Evolutionary conservation across 2,113 vertebrate species (phyloP), one percentile per base, ranked within the genome.

Genomic region (Balaenoptera acutorostrata): DNA sequence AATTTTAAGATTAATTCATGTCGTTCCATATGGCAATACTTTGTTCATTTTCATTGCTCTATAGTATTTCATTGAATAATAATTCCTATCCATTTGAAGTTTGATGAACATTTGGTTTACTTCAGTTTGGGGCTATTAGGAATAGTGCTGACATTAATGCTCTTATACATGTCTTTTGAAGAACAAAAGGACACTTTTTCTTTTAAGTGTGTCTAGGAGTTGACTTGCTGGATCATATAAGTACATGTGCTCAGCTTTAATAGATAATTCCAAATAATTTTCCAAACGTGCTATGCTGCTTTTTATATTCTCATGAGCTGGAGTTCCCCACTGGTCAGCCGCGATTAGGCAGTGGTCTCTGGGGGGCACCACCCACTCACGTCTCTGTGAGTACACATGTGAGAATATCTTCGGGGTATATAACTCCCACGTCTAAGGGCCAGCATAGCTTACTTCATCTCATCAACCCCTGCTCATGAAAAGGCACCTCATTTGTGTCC

Each of bases 241-340:
- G 9, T 11, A 25, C 15, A 3, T 64, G 3, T 12, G 3, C 2
- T 63, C n/a, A 39, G 13, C 33, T 81, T 25, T 75, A 88, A 78
- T 17, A 85, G 8, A 41, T 61, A 39, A 77, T n/a, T 74, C 31
- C 83, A 93, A 55, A 69, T n/a, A 27, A 63, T 61, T 90, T 87
- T 78, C 41, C 39, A 83, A 82, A 59, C 4, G 21, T 82, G 27
- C 23, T 27, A 17, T 80, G 8, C 52, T 88, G 44, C 27, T 77
- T 25, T 92, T 80, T 33, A 29, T 59, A 89, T 83, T 64, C 0
- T 95, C 63, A 41, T 39, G 77, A 41, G 33, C 68, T 57, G 11
- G 23, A 74, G 39, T 27, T 82, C 25, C 49, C 17, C 13, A 5
- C 25, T 46, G 41, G 13, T 27, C 59, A 59, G 20, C 55, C n/a